A percentile compares a stretch with the other conserved stretches of the same genome.
phyloP scores from a whole-genome alignment of 2,888 invertebrate species.

The Ophonus ardosiacus region DNA sequence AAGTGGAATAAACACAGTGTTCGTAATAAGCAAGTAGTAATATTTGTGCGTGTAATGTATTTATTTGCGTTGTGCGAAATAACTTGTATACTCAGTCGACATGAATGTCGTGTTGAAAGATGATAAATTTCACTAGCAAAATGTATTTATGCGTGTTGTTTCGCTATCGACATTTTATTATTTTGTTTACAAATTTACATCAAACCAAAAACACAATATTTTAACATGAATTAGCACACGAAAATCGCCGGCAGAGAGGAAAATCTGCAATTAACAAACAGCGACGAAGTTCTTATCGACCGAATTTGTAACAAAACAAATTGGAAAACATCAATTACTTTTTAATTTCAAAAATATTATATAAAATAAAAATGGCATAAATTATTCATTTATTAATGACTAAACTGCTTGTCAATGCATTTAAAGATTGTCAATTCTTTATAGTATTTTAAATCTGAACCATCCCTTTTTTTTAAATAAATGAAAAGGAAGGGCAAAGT shows the following conservation, averaged over 20 bases:
- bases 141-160: constrained; percentile 35
- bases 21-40: constrained; percentile 12
- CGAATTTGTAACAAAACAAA: background rate
- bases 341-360: background rate
- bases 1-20: constrained; percentile 15
- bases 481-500: no score
- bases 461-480: no score
- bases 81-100: constrained; percentile 4
- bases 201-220: constrained; percentile 21
- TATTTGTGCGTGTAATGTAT: constrained; percentile 35
- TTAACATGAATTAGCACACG: background rate
- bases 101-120: constrained; percentile 40
- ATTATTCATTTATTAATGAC: no score
- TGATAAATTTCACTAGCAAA: constrained; percentile 39
- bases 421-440: no score
- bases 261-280: background rate
- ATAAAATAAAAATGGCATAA: no score
- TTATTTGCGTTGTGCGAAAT: constrained; percentile 25
- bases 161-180: constrained; percentile 36
- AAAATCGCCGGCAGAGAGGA: background rate
- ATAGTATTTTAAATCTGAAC: no score
- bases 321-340: background rate
- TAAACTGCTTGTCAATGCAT: no score
- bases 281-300: background rate
- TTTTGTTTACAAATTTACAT: constrained; percentile 44